Evolutionary conservation across 1,140 invertebrate genomes (phyloP), one percentile per base, ranked within the genome.

Genomic region (Zaprionus africanus): DNA sequence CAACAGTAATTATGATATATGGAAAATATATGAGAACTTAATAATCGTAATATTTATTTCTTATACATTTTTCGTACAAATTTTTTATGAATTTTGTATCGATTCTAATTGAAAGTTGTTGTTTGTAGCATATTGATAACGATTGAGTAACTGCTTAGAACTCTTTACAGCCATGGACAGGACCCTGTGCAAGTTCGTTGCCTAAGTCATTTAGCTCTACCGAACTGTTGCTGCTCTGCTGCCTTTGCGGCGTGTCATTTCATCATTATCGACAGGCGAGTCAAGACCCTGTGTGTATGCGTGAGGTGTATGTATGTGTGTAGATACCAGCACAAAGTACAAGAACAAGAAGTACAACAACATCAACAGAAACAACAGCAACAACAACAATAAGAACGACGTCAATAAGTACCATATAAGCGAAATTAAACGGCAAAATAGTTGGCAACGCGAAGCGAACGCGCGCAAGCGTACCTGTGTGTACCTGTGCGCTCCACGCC

Each of bases 371-470:
- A 17, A 9, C 51, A 58, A 5, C 51, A 58, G 22, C 17, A 67
- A 11, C 38, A 58, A 57, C 17, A 59, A 36, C 28, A 59, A 38
- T 28, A n/a, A 38, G 15, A 19, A 22, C 57, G 22, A 38, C 56
- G 67, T 63, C 72, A 75, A 75, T 75, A 88, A 83, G 83, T 88
- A 87, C 84, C 78, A 87, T 87, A 87, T 88, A 87, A 87, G 83
- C 85, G 84, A 87, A 87, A 87, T 87, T 87, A 87, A 87, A 87
- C 84, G 84, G 84, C 84, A 87, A 87, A 87, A 87, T 87, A 87
- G 84, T 90, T 87, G 84, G 85, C 81, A 87, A 81, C 84, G 85
- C 81, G 87, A 19, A 19, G 19, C 46, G n/a, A 38, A 38, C 64
- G 26, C 53, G 62, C 65, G 78, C 53, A 68, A 46, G 38, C 61